Base-by-base conservation (phyloP, 2,113 vertebrate species). In the Alectura lathami region DNA sequence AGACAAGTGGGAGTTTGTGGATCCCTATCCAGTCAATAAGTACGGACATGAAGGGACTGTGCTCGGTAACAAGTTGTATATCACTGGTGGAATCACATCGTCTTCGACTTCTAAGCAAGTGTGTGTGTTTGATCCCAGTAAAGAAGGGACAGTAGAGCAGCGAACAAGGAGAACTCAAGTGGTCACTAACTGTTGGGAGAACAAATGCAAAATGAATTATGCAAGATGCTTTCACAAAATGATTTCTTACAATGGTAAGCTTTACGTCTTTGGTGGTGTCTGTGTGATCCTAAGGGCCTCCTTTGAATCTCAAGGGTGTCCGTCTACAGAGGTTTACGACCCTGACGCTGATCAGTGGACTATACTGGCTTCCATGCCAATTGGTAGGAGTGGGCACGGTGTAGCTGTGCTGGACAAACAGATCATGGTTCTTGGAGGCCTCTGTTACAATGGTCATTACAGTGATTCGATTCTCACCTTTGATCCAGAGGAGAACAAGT, bases 121-220 rank as follows among this genome's bases (percentile, higher is more conserved):
- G 64, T 99, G 99, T 6, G 99, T 99, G 47, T 99, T 99, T 75
- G 99, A 99, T 85, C 99, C 99, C 12, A 99, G 99, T 85, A 99
- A 99, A 96, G 99, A 99, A 95, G 99, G 98, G 11, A 97, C 98
- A 23, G 96, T 98, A 43, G 98, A 99, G 27, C 99, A 99, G 86
- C 98, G 99, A 93, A 98, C 98, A 60, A 98, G 99, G 81, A 98
- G 98, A 91, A 98, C 98, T 56, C 97, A 99, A 94, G 98, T 99
- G 24, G 98, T 99, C 83, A 98, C 98, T 96, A 99, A 98, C 98
- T 99, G 99, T 96, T 99, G 99, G 99, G 99, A 99, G 97, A 99
- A 99, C 97, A 99, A 99, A 96, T 99, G 99, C 96, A 99, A 99
- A 97, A 99, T 99, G 99, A 99, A 99, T 98, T 99, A 99, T 11